Percentiles rank a stretch among this genome's conserved stretches.
Conservation (phyloP, 2,888 invertebrate genomes). For the Latheticus oryzae region DNA sequence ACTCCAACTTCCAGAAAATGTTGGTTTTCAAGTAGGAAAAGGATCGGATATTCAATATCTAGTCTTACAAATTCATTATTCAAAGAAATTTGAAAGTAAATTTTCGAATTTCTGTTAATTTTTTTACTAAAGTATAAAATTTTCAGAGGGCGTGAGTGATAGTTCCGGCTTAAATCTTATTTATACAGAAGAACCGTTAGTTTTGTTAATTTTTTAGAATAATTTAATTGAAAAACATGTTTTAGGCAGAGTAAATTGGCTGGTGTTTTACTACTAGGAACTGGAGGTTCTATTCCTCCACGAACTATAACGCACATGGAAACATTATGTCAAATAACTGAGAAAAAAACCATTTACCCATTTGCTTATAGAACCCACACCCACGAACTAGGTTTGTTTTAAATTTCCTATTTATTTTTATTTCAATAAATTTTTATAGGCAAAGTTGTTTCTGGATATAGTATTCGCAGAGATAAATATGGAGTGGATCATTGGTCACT, state of each 20-base stretch:
- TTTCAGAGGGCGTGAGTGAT: slow-evolving; percentile 81
- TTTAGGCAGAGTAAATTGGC: slow-evolving; percentile 86
- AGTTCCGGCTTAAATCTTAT: slow-evolving; percentile 86
- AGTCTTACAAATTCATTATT: slow-evolving; percentile 84
- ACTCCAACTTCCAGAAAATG: slow-evolving; percentile 82
- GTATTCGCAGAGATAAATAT: slow-evolving; percentile 70
- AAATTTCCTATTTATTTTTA: not conserved
- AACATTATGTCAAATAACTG: slow-evolving; percentile 83
- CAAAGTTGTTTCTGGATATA: slow-evolving; percentile 86
- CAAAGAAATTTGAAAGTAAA: slow-evolving; percentile 59
- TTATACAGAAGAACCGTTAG: slow-evolving; percentile 80
- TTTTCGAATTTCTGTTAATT: too few species aligned
- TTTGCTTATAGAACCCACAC: slow-evolving; percentile 97
- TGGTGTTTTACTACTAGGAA: slow-evolving; percentile 90
- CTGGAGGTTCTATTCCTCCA: slow-evolving; percentile 83
- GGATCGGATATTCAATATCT: slow-evolving; percentile 86
- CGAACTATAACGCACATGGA: slow-evolving; percentile 86
- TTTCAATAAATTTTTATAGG: slow-evolving; percentile 65
- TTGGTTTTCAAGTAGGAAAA: slow-evolving; percentile 93
- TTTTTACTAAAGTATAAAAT: slow-evolving; percentile 41
- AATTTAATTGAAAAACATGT: slow-evolving; percentile 47
- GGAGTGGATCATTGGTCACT: slow-evolving; percentile 81
- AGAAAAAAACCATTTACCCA: slow-evolving; percentile 88
- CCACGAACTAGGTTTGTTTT: slow-evolving; percentile 79
- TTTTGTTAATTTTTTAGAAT: slow-evolving; percentile 46